Percentiles rank a stretch among this genome's conserved stretches.
phyloP scores from a whole-genome alignment of 1,140 invertebrate species.

The Leptinotarsa undecemlineata region DNA sequence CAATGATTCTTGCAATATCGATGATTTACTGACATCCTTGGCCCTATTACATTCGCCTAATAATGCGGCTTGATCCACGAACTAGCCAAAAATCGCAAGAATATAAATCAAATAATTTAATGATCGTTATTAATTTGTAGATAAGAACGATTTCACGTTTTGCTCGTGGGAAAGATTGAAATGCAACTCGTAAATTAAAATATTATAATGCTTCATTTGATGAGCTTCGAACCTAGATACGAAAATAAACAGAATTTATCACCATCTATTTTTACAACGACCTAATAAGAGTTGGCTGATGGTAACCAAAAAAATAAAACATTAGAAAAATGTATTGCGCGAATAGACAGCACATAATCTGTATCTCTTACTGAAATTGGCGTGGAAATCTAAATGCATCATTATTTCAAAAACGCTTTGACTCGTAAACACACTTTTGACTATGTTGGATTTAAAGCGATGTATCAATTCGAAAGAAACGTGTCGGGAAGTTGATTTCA shows the following conservation, averaged over 20 bases:
- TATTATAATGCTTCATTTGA: not conserved
- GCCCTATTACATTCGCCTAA: not conserved
- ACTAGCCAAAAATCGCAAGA: not conserved
- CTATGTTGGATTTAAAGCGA: no score
- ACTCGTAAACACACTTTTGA: no score
- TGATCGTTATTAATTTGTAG: not conserved
- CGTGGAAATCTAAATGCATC: no score
- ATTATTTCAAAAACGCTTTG: no score
- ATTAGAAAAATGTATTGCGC: not conserved
- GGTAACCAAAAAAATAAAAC: not conserved
- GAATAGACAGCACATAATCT: no score
- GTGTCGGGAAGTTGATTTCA: no score
- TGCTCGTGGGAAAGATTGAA: not conserved
- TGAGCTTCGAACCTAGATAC: constrained; percentile 1
- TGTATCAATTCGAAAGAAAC: no score
- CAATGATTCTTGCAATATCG: not conserved
- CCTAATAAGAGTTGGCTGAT: constrained; percentile 5
- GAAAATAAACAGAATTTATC: constrained; percentile 11
- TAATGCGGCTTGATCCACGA: not conserved
- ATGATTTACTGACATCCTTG: not conserved
- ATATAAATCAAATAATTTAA: not conserved
- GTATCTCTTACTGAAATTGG: no score
- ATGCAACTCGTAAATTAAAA: constrained; percentile 1
- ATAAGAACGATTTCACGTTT: not conserved
- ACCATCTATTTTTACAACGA: constrained; percentile 14